phyloP scores from a whole-genome alignment of 2,888 invertebrate genomes.

The Neuroscelio doddi region DNA sequence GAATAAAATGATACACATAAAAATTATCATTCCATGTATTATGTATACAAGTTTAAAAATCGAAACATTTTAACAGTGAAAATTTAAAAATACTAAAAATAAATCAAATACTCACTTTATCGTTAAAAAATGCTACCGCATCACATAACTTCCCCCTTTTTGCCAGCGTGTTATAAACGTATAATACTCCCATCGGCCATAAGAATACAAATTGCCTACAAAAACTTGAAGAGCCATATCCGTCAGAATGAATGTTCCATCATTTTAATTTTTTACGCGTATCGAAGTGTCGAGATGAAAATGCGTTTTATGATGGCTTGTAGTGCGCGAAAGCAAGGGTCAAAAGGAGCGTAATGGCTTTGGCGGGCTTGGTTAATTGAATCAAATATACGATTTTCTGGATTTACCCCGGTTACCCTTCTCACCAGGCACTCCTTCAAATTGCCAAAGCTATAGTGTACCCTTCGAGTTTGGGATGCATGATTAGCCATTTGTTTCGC shows the following conservation, averaged over 20 bases:
- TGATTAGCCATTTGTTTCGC: slow-evolving; percentile 70
- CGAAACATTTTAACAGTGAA: too few species aligned
- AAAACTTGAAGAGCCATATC: background rate
- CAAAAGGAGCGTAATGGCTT: slow-evolving; percentile 15
- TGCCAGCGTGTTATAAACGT: background rate
- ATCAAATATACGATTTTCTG: slow-evolving; percentile 32
- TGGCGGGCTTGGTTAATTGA: slow-evolving; percentile 22
- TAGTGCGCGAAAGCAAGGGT: slow-evolving; percentile 4
- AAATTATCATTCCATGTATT: too few species aligned
- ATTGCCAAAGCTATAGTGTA: slow-evolving; percentile 17
- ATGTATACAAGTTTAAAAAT: too few species aligned
- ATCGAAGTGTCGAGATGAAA: slow-evolving; percentile 1
- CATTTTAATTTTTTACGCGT: slow-evolving; percentile 2
- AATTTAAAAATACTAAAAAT: too few species aligned
- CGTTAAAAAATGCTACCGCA: too few species aligned
- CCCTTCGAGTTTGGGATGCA: slow-evolving; percentile 53
- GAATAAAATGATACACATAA: too few species aligned
- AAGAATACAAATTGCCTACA: background rate
- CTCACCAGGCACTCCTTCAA: slow-evolving; percentile 15
- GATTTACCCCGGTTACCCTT: slow-evolving; percentile 37
- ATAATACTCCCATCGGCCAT: background rate
- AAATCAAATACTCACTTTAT: too few species aligned
- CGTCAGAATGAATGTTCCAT: background rate
- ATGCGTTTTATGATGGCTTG: slow-evolving; percentile 10
- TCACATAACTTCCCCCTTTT: too few species aligned